phyloP scores from a whole-genome alignment of 2,797 vertebrate genomes.

The Cynopterus sphinx region DNA sequence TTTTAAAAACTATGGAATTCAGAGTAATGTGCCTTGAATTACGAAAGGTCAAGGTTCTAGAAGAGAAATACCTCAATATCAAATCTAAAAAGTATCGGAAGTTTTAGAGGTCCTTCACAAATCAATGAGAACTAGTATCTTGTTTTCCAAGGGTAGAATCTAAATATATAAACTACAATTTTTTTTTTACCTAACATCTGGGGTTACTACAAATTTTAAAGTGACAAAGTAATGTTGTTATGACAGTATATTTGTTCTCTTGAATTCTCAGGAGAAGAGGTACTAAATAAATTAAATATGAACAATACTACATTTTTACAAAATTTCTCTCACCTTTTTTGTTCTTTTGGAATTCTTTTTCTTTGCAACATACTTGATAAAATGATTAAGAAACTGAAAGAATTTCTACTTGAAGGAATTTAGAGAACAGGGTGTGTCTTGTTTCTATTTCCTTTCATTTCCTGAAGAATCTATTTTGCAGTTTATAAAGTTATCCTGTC shows the following conservation, averaged over 20 bases:
- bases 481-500: not conserved
- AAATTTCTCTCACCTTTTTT: not conserved
- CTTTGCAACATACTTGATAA: not conserved
- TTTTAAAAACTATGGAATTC: not conserved
- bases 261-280: not conserved
- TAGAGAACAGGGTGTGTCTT: not conserved
- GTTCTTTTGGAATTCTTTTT: not conserved
- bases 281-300: not conserved
- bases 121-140: not conserved
- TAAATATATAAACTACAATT: not conserved
- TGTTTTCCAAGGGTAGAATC: not conserved
- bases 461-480: not conserved
- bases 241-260: not conserved
- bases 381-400: constrained; percentile 37
- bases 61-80: not conserved
- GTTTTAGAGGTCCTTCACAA: not conserved
- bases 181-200: not conserved
- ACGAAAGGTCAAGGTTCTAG: not conserved
- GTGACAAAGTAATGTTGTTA: not conserved
- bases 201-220: not conserved
- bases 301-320: not conserved
- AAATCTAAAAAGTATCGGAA: not conserved
- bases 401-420: not conserved
- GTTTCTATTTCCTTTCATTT: constrained; percentile 43
- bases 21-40: not conserved